phyloP scores from a whole-genome alignment of 2,113 vertebrate genomes.

The Oceanodroma tethys region DNA sequence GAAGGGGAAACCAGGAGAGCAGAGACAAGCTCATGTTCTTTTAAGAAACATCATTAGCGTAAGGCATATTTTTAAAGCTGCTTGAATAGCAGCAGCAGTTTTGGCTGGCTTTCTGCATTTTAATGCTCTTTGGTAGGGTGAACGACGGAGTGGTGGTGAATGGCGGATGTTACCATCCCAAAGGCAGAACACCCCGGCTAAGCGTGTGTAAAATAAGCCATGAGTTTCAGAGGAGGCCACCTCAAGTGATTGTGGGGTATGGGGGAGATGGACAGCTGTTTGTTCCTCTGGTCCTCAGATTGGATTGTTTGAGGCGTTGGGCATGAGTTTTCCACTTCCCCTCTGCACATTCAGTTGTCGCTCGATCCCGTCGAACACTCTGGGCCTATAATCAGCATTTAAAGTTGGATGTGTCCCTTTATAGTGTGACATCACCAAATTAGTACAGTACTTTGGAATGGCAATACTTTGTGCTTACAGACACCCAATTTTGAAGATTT shows the following conservation, averaged over 20 bases:
- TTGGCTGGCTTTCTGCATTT: background rate
- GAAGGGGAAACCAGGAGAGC: background rate
- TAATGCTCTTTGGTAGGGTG: background rate
- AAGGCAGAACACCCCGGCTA: background rate
- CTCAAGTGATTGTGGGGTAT: accelerated
- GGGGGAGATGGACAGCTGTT: background rate
- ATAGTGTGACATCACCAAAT: background rate
- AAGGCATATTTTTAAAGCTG: background rate
- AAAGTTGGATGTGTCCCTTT: background rate
- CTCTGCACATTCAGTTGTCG: background rate
- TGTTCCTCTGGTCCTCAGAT: background rate
- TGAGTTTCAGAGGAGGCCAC: background rate
- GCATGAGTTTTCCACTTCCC: background rate
- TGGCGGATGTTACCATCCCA: background rate
- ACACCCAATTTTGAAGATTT: background rate
- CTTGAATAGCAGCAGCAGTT: background rate
- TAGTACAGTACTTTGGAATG: background rate
- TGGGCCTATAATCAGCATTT: background rate
- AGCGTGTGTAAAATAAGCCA: background rate
- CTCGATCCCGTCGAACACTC: background rate
- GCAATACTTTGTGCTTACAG: background rate
- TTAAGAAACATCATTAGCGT: background rate
- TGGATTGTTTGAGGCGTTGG: background rate
- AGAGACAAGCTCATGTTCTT: background rate
- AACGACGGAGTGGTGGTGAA: background rate